Percentiles rank a stretch among this genome's conserved stretches.
Evolutionary conservation across 92 coral and sea anemone genomes (phyloP).

Genomic region (Epizoanthus scotinus): DNA sequence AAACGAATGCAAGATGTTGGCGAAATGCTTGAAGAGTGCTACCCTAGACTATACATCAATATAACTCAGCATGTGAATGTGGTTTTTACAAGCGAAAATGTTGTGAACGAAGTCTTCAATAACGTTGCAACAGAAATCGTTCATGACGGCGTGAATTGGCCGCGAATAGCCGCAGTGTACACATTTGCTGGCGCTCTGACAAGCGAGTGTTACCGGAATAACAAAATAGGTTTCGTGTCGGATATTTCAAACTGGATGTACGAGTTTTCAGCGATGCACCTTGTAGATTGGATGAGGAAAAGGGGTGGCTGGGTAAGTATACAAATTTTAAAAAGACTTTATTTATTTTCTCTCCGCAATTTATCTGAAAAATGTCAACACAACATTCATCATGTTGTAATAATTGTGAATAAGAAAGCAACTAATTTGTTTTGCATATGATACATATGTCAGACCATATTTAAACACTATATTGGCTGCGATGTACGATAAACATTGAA

Average conservation of each 20-base stretch:
- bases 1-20: slow-evolving; percentile 84
- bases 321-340: background rate
- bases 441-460: too few relatives aligned
- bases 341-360: too few relatives aligned
- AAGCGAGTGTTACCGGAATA: slow-evolving; percentile 72
- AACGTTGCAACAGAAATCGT: slow-evolving; percentile 80
- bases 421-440: background rate
- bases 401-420: background rate
- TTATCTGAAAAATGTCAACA: background rate
- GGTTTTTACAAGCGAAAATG: slow-evolving; percentile 69
- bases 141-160: slow-evolving; percentile 87
- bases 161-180: slow-evolving; percentile 76
- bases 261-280: slow-evolving; percentile 72
- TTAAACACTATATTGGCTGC: too few relatives aligned
- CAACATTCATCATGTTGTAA: too few relatives aligned
- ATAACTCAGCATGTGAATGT: slow-evolving; percentile 78
- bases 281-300: slow-evolving; percentile 81
- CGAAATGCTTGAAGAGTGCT: slow-evolving; percentile 73
- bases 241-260: slow-evolving; percentile 86
- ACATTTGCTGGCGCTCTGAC: slow-evolving; percentile 84
- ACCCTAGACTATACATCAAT: slow-evolving; percentile 73
- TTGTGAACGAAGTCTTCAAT: slow-evolving; percentile 76
- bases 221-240: slow-evolving; percentile 70
- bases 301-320: slow-evolving; percentile 88
- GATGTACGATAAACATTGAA: too few relatives aligned